phyloP scores from a whole-genome alignment of 2,888 invertebrate species.

The Spisula subtruncata region DNA sequence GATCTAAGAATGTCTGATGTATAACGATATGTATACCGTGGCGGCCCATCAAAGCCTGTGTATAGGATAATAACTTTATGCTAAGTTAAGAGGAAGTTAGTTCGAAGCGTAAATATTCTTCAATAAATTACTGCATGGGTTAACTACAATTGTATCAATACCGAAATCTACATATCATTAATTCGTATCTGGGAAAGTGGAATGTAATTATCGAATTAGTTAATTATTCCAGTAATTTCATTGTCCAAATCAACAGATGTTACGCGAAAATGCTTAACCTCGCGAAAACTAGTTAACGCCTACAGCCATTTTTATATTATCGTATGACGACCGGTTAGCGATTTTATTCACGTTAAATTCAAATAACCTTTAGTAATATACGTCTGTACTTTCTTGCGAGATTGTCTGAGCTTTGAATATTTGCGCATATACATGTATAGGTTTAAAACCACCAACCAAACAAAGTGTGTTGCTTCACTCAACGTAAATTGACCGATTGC shows the following conservation, averaged over 20 bases:
- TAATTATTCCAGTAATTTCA: background rate
- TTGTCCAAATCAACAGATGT: background rate
- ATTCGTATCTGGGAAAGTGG: background rate
- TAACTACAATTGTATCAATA: background rate
- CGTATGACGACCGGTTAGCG: no score
- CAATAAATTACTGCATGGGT: background rate
- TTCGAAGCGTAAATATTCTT: background rate
- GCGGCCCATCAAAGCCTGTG: background rate
- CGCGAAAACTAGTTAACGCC: no score
- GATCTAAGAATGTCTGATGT: slow-evolving; percentile 35
- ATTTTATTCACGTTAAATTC: no score
- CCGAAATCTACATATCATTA: background rate
- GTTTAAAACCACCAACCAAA: no score
- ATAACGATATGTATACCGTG: background rate
- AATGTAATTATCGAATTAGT: background rate
- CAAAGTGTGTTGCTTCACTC: no score
- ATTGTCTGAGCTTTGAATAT: no score
- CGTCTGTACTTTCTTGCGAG: no score
- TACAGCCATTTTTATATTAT: no score
- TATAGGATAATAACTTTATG: background rate
- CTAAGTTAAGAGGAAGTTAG: background rate
- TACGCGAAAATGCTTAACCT: no score
- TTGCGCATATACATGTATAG: no score
- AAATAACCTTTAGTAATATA: no score
- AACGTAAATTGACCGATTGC: no score